Conservation (phyloP, 2,113 vertebrate genomes). For the Xenus cinereus region DNA sequence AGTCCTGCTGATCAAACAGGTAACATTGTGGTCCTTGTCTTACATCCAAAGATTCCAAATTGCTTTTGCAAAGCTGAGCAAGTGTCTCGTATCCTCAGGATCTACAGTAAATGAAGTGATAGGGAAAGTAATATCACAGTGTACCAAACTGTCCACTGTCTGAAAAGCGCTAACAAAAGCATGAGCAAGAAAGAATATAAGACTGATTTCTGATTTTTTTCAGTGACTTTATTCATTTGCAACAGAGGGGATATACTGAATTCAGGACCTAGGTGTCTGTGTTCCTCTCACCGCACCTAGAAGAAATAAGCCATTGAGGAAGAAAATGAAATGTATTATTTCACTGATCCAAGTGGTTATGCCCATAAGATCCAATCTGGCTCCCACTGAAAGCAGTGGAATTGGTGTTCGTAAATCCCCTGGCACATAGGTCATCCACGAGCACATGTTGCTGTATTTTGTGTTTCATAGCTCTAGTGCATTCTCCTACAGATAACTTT, state of each 20-base stretch:
- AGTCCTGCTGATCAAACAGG: neutral
- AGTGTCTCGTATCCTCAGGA: neutral
- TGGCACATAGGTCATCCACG: accelerated
- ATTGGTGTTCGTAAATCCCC: neutral
- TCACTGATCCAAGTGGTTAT: neutral
- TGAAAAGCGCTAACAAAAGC: neutral
- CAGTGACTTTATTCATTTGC: neutral
- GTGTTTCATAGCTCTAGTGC: neutral
- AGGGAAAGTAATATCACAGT: neutral
- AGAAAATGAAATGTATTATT: neutral
- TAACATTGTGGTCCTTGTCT: neutral
- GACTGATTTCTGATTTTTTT: neutral
- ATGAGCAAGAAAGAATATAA: neutral
- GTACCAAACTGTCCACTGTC: neutral
- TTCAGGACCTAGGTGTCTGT: neutral
- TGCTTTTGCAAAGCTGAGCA: neutral
- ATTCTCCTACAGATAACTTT: neutral
- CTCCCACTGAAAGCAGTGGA: neutral
- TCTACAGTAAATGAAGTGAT: neutral
- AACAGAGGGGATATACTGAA: neutral
- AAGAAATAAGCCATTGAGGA: neutral
- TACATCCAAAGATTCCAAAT: neutral
- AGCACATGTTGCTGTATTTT: accelerated
- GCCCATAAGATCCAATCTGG: neutral
- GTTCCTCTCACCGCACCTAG: neutral